Percentiles rank a stretch among this genome's conserved stretches.
Evolutionary conservation across 2,888 invertebrate genomes (phyloP).

Genomic region (Herminia tarsipennalis): DNA sequence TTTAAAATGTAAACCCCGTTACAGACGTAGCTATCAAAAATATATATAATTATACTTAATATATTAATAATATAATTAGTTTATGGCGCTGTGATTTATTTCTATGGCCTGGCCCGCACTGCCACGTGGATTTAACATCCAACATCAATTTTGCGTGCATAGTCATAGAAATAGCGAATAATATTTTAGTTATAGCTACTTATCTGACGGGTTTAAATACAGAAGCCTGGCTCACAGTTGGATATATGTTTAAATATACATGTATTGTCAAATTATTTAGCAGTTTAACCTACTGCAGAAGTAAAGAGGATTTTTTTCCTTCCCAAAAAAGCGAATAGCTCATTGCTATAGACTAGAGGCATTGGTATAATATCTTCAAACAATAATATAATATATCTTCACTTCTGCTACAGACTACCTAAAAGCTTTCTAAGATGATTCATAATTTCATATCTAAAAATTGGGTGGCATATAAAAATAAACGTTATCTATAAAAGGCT

Average conservation of each 20-base stretch:
- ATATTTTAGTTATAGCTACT: background rate
- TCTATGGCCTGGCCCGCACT: no score
- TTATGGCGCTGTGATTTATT: no score
- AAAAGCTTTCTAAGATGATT: conserved; percentile 25
- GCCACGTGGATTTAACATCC: no score
- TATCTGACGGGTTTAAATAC: background rate
- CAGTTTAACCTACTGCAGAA: conserved; percentile 13
- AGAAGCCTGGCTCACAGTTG: conserved; percentile 8
- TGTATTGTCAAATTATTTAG: conserved; percentile 23
- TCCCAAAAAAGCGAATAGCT: background rate
- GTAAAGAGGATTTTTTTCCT: background rate
- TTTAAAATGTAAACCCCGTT: no score
- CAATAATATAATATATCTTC: conserved; percentile 3
- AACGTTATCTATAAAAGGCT: conserved; percentile 31
- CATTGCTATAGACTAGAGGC: conserved; percentile 2
- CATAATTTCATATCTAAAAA: conserved; percentile 14
- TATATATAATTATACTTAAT: no score
- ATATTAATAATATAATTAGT: no score
- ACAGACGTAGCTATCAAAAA: no score
- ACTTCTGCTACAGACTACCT: conserved; percentile 15
- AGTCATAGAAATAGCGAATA: no score
- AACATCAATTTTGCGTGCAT: no score
- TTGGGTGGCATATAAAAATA: conserved; percentile 40
- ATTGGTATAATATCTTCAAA: background rate
- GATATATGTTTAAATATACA: conserved; percentile 6